These are phyloP conservation scores for Druon quercuslanigerum DNA, from an alignment of 1,140 invertebrate species.

Conservation along the genomic window DNA sequence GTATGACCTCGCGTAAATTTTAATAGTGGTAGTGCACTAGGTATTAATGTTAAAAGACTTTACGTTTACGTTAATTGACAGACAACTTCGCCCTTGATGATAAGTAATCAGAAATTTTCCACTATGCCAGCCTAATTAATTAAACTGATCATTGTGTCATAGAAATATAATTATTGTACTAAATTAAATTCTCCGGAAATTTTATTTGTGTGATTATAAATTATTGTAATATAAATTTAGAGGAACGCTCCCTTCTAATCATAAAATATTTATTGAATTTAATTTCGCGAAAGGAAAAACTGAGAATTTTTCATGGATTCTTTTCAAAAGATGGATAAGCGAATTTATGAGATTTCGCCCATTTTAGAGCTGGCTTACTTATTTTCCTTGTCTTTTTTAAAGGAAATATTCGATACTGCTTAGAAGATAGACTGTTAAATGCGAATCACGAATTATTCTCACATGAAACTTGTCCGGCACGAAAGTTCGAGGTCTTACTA, in stretches of 20 bases:
- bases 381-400: conserved; percentile 40
- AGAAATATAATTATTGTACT: no score
- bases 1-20: conserved; percentile 38
- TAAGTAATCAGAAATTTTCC: conserved; percentile 21
- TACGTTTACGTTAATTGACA: conserved; percentile 41
- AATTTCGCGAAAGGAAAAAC: no score
- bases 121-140: conserved; percentile 38
- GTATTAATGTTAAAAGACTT: conserved; percentile 36
- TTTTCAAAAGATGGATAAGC: no score
- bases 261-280: no score
- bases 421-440: conserved; percentile 51
- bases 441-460: conserved; percentile 52
- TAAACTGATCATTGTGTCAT: conserved; percentile 29
- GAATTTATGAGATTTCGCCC: no score
- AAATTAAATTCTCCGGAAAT: no score
- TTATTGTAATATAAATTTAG: no score
- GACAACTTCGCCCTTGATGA: conserved; percentile 25
- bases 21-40: conserved; percentile 34
- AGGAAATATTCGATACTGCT: conserved; percentile 51
- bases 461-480: conserved; percentile 48
- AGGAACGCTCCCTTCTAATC: no score
- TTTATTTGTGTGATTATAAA: no score
- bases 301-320: no score
- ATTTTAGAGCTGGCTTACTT: no score
- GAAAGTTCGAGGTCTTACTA: conserved; percentile 29